A percentile compares a stretch with the other conserved stretches of the same genome.
These are phyloP conservation scores for Gallinago solitaria DNA, from an alignment of 2,797 vertebrate species.

Conservation along the genomic window DNA sequence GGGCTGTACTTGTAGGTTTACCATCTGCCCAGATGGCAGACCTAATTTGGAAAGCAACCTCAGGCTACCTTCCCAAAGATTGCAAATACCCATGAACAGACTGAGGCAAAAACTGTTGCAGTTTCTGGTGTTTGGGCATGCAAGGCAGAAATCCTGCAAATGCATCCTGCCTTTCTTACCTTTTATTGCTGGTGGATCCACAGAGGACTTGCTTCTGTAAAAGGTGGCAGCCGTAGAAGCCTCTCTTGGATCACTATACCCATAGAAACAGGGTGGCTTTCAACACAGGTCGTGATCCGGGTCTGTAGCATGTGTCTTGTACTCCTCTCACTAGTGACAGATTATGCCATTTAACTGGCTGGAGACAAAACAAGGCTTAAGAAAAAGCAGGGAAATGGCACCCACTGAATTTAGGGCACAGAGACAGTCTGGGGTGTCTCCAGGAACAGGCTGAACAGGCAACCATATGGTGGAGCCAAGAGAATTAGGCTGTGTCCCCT, in stretches of 20 bases:
- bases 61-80: background rate
- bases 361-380: background rate
- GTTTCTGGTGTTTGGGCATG: background rate
- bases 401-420: background rate
- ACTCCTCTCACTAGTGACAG: background rate
- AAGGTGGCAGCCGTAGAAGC: background rate
- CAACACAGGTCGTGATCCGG: background rate
- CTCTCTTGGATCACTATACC: background rate
- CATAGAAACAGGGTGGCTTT: background rate
- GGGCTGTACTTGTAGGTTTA: background rate
- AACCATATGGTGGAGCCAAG: background rate
- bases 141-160: background rate
- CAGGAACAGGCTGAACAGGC: background rate
- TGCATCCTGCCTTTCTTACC: background rate
- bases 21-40: conserved; percentile 11
- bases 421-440: background rate
- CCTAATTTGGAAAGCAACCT: background rate
- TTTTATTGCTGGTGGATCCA: background rate
- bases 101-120: background rate
- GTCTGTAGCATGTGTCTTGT: background rate
- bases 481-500: background rate
- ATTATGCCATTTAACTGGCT: background rate
- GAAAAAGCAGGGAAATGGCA: background rate
- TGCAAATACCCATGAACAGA: background rate
- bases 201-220: background rate